These are phyloP conservation scores for Oncorhynchus nerka DNA, from an alignment of 2,113 vertebrate species.

Conservation along the genomic window DNA sequence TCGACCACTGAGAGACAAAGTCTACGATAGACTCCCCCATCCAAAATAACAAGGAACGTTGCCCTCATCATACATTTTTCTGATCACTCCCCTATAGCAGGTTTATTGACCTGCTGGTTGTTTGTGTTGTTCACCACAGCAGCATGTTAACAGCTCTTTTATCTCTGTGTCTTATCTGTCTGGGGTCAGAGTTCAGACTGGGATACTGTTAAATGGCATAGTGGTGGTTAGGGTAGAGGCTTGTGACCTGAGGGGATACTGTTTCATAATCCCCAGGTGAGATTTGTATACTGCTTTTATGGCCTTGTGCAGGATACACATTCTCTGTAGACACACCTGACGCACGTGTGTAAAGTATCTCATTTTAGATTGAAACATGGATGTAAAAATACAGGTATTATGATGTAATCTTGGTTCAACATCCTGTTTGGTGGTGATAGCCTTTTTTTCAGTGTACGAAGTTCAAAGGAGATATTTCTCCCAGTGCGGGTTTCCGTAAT, in stretches of 20 bases:
- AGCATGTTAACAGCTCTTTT: not conserved
- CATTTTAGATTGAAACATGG: not conserved
- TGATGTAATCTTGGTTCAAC: too few species aligned
- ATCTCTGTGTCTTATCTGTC: not conserved
- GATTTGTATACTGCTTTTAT: not conserved
- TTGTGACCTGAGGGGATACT: not conserved
- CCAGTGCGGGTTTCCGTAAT: too few species aligned
- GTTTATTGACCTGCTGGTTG: not conserved
- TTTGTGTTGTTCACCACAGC: slow-evolving; percentile 1
- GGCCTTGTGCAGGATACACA: not conserved
- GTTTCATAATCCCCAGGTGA: not conserved
- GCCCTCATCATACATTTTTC: not conserved
- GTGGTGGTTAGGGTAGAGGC: not conserved
- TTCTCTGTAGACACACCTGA: not conserved
- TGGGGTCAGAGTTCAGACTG: not conserved
- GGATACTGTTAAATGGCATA: not conserved
- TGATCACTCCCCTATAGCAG: not conserved
- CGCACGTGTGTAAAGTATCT: not conserved
- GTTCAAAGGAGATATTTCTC: too few species aligned
- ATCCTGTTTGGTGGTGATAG: too few species aligned
- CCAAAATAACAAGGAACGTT: not conserved
- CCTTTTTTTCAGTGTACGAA: too few species aligned
- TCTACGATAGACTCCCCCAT: not conserved
- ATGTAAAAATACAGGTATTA: too few species aligned
- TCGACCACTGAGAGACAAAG: not conserved